These are phyloP conservation scores for Caenorhabditis panamensis DNA, from an alignment of 2,888 invertebrate species.

Conservation along the genomic window DNA sequence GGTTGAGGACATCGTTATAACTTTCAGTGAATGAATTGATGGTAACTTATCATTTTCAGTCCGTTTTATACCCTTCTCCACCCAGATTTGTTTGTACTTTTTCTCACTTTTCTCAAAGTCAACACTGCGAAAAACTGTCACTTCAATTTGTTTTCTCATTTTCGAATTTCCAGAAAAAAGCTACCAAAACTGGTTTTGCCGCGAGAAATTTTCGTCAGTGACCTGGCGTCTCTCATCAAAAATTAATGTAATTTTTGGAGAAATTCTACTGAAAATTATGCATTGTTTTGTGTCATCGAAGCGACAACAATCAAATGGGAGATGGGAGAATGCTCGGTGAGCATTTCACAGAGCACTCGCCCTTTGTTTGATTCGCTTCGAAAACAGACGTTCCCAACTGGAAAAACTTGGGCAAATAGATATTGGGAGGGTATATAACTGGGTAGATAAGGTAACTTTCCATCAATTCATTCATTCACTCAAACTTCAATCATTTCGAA, in stretches of 20 bases:
- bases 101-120: slow-evolving; percentile 2
- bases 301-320: neutral
- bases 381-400: neutral
- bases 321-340: neutral
- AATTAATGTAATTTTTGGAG: slow-evolving; percentile 2
- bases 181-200: neutral
- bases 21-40: neutral
- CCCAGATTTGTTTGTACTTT: neutral
- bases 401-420: neutral
- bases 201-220: neutral
- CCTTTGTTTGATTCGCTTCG: neutral
- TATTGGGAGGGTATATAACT: neutral
- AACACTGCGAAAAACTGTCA: slow-evolving; percentile 1
- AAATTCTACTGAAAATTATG: neutral
- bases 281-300: neutral
- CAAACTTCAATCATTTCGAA: neutral
- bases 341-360: neutral
- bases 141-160: slow-evolving; percentile 7
- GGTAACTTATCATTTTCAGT: neutral
- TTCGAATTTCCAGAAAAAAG: slow-evolving; percentile 1
- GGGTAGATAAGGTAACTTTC: neutral
- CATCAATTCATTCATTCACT: neutral
- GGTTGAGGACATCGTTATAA: neutral
- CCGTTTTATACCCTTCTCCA: neutral
- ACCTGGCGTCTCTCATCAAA: slow-evolving; percentile 1